Evolutionary conservation across 1,140 invertebrate species (phyloP).

Genomic region (Drosophila ficusphila): DNA sequence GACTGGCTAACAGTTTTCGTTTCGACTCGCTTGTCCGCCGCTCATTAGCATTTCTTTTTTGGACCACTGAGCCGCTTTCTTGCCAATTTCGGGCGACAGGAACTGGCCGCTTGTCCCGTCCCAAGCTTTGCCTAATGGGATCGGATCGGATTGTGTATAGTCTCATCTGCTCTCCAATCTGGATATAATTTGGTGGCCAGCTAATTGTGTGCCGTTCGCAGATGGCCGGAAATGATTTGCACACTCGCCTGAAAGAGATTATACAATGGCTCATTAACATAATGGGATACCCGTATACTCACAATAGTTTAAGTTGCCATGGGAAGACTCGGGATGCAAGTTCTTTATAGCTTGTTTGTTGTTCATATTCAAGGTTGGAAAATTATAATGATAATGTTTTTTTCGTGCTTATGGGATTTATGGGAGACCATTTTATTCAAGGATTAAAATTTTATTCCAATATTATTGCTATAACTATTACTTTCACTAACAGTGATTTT

Average conservation of each 20-base stretch:
- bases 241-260: slow-evolving; percentile 8
- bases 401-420: too few species aligned
- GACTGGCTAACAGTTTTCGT: slow-evolving; percentile 30
- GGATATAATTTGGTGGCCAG: slow-evolving; percentile 13
- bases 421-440: too few species aligned
- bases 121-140: slow-evolving; percentile 31
- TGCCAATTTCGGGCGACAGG: slow-evolving; percentile 45
- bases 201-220: slow-evolving; percentile 29
- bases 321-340: background rate
- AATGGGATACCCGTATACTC: slow-evolving; percentile 21
- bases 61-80: slow-evolving; percentile 31
- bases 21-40: slow-evolving; percentile 32
- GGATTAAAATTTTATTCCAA: too few species aligned
- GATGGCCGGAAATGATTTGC: slow-evolving; percentile 39
- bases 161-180: slow-evolving; percentile 32
- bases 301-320: slow-evolving; percentile 1
- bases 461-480: too few species aligned
- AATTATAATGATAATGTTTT: too few species aligned
- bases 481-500: too few species aligned
- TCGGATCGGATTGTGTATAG: slow-evolving; percentile 28
- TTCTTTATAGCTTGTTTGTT: too few species aligned
- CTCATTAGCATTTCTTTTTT: slow-evolving; percentile 50
- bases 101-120: slow-evolving; percentile 28
- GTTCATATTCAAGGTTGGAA: too few species aligned
- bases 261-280: slow-evolving; percentile 22